phyloP scores from a whole-genome alignment of 2,797 vertebrate species.

The Hoplostethus atlanticus region DNA sequence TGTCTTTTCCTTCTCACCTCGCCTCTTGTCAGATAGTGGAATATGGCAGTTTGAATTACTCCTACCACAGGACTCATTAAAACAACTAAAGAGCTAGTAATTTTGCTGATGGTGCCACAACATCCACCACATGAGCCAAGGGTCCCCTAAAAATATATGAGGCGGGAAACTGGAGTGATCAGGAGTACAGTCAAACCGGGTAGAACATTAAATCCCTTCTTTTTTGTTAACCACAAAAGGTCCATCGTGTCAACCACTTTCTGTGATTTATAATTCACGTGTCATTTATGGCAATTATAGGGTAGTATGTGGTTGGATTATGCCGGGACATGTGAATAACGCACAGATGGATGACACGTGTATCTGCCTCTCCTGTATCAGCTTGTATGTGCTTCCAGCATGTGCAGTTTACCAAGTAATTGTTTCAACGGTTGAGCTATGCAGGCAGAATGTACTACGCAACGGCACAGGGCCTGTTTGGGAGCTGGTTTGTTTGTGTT shows the following conservation, averaged over 20 bases:
- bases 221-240: slow-evolving; percentile 48
- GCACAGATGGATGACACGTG: slow-evolving; percentile 58
- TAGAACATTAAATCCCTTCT: slow-evolving; percentile 7
- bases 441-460: too few relatives aligned
- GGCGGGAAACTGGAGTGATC: slow-evolving; percentile 58
- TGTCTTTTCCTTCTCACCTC: slow-evolving; percentile 36
- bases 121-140: slow-evolving; percentile 27
- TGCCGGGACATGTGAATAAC: slow-evolving; percentile 41
- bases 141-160: slow-evolving; percentile 63
- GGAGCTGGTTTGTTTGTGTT: background rate
- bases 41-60: slow-evolving; percentile 43
- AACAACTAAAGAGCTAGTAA: slow-evolving; percentile 38
- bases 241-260: slow-evolving; percentile 52
- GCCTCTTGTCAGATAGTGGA: slow-evolving; percentile 19
- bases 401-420: slow-evolving; percentile 22
- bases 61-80: slow-evolving; percentile 60
- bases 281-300: slow-evolving; percentile 60
- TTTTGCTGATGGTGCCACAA: slow-evolving; percentile 47
- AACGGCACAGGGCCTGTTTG: too few relatives aligned
- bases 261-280: slow-evolving; percentile 58
- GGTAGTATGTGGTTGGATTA: slow-evolving; percentile 46
- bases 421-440: slow-evolving; percentile 35
- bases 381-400: slow-evolving; percentile 44
- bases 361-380: slow-evolving; percentile 61
- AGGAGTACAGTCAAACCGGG: slow-evolving; percentile 43